Base-by-base conservation (phyloP, 2,797 vertebrate genomes). In the Coluber constrictor region DNA sequence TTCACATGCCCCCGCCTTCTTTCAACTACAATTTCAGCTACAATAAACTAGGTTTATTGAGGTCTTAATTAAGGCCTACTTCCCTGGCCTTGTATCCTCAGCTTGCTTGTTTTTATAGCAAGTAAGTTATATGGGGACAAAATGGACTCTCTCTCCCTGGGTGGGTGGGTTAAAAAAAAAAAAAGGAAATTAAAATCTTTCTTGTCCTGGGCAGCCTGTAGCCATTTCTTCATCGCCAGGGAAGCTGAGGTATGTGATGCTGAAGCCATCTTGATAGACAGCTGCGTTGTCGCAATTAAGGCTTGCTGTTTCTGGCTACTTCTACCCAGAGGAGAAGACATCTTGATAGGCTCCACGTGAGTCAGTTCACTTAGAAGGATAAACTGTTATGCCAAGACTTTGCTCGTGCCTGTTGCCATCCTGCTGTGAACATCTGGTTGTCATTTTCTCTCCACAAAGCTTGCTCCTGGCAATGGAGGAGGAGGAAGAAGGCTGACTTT, bases 381-480 rank as follows among this genome's bases (percentile, higher is more conserved):
- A 87, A 91, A 61, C n/a, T 55, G 27, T 56, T 89, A 56, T 63
- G 90, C 93, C 66, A 91, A 91, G 87, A 86, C 15, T 83, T 55
- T 51, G 32, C 66, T 93, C 54, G 57, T 89, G 90, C 86, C 92
- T 56, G 25, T 83, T 61, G 86, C 90, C 27, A 86, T 86, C 93
- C 93, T 86, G 93, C 93, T 93, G 93, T 83, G 93, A 93, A 93
- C 90, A 93, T 93, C 93, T 93, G 93, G 90, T 61, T 91, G 87
- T 88, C 86, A 86, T 91, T 91, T 91, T 90, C 93, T 93, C 86
- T 88, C 23, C 54, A 86, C 47, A 91, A 89, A 91, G 57, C 66
- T 89, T 63, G 90, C 87, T 91, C 57, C 37, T 83, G 87, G 87
- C 90, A 54, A 56, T 32, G 25, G 29, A 60, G 29, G 29, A 60